These are phyloP conservation scores for Drosophila eohydei DNA, from an alignment of 2,888 invertebrate species.

Conservation along the genomic window DNA sequence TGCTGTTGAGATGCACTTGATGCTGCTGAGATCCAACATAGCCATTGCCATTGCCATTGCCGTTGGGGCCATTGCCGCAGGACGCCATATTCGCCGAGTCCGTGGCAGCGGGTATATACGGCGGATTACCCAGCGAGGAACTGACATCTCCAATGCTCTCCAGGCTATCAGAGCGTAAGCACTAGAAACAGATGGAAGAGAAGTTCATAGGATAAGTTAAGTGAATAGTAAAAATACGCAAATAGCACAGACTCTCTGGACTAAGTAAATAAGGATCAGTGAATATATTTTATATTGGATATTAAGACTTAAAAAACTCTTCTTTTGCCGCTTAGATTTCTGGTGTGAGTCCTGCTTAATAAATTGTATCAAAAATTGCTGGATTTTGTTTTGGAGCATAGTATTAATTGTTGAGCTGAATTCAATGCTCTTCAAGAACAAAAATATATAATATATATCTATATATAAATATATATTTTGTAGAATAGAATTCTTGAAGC, in stretches of 20 bases:
- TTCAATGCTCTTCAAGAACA: neutral
- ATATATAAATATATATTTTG: no score
- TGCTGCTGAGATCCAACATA: slow-evolving; percentile 80
- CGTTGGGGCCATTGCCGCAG: slow-evolving; percentile 64
- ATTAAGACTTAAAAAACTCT: no score
- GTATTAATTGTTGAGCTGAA: neutral
- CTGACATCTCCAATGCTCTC: slow-evolving; percentile 88
- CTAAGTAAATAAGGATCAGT: neutral
- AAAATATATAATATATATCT: no score
- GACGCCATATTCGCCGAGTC: slow-evolving; percentile 76
- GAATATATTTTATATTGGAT: neutral
- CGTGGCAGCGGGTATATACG: slow-evolving; percentile 83
- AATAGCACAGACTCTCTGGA: neutral
- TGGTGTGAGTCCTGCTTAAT: no score
- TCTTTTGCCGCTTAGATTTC: no score
- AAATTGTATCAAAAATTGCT: no score
- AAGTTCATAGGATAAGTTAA: neutral
- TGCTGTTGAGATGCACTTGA: slow-evolving; percentile 51
- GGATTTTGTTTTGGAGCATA: no score
- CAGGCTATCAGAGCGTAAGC: slow-evolving; percentile 87
- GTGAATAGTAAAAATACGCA: neutral
- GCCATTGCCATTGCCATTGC: slow-evolving; percentile 68
- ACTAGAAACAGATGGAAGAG: slow-evolving; percentile 59
- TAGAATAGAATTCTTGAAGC: neutral
- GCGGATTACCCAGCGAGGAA: slow-evolving; percentile 83